phyloP scores from a whole-genome alignment of 1,140 invertebrate genomes.

The Sipha flava region DNA sequence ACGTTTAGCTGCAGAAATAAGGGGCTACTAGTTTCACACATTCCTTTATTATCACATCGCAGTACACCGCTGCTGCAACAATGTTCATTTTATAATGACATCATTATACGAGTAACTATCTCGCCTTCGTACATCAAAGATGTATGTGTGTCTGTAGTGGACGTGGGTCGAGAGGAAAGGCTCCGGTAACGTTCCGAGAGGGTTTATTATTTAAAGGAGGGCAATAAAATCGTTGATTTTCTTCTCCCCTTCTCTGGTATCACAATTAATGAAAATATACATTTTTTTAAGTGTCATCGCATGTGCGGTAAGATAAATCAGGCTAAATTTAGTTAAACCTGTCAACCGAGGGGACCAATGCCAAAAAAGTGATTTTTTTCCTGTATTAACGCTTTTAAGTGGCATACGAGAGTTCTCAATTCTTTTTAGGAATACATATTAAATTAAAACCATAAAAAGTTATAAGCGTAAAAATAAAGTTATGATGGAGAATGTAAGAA shows the following conservation, averaged over 20 bases:
- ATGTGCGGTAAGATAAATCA: constrained; percentile 15
- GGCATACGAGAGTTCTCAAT: neutral
- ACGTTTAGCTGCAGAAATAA: neutral
- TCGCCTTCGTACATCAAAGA: too few relatives aligned
- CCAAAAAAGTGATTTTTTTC: neutral
- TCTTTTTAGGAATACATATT: neutral
- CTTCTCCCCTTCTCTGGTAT: neutral
- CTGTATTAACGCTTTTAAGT: neutral
- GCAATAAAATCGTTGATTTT: neutral
- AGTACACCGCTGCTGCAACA: neutral
- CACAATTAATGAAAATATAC: neutral
- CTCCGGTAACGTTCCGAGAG: neutral
- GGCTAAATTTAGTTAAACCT: constrained; percentile 20
- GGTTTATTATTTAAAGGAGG: neutral
- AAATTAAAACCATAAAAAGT: neutral
- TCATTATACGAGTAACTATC: too few relatives aligned
- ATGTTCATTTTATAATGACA: too few relatives aligned
- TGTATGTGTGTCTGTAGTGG: neutral
- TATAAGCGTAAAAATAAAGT: neutral
- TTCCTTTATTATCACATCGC: too few relatives aligned
- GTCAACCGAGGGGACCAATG: constrained; percentile 4
- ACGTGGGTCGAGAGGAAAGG: neutral
- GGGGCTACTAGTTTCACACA: too few relatives aligned
- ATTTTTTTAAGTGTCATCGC: constrained; percentile 19
- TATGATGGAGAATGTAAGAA: neutral